Base-by-base conservation (phyloP, 2,797 vertebrate species). In the Antennarius maculatus region DNA sequence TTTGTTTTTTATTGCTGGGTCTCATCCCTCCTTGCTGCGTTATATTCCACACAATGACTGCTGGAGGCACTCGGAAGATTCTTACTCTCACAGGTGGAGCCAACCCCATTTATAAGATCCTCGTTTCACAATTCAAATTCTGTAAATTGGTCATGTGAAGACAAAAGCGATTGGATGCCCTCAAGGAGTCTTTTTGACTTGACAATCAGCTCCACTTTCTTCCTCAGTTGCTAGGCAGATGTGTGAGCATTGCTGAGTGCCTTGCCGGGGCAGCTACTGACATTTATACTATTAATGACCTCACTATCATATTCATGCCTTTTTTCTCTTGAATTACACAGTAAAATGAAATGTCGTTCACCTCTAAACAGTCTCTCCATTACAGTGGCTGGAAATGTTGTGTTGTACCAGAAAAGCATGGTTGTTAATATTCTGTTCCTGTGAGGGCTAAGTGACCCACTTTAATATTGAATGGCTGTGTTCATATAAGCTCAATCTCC, bases 401-500 rank as follows among this genome's bases (percentile, higher is more conserved):
- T 45, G 52, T 15, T 62, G 27, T 23, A 42, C 39, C 59, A 43
- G 7, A 61, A 62, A 57, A 46, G 66, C n/a, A 14, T 51, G 53
- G 28, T 17, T 14, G 29, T 41, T 65, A 64, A 77, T 34, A 51
- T 74, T 57, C 14, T 63, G 46, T 53, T 65, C 71, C 74, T 52
- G 39, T 60, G 68, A 65, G 67, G 49, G 29, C 61, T 80, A 53
- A 46, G 42, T 41, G 45, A 61, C 39, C 4, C 29, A 51, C 61
- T 69, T 70, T 53, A 49, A 66, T 74, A 86, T 79, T 66, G 60
- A 80, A 64, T 41, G 2, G 11, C 31, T 51, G 41, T 80, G 86
- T 87, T 84, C 76, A 75, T 74, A 84, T 63, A 69, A 0, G 0
- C 14, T 12, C 70, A 65, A 76, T 52, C 58, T 77, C 84, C 41